Evolutionary conservation across 2,888 invertebrate genomes (phyloP), one percentile per base, ranked within the genome.

Genomic region (Hirudinaria manillensis): DNA sequence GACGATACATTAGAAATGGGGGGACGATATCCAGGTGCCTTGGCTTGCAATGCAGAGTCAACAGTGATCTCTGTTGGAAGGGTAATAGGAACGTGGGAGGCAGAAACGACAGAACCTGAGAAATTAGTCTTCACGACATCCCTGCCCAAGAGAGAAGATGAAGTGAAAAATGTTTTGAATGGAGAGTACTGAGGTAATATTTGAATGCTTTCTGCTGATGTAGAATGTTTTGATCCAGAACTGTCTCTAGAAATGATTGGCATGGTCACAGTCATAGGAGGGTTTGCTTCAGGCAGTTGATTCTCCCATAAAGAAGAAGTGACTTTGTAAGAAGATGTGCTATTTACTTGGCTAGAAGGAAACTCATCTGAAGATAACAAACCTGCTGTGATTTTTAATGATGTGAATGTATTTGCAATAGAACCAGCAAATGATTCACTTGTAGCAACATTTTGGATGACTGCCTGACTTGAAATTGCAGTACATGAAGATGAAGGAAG

Each of bases 81-180:
- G 65, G 77, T 79, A 67, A 76, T 79, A 70, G 79, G 21, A 29
- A 38, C 24, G 45, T 45, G 56, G 36, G 68, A 56, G 1, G 51
- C 24, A 34, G 90, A 90, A 7, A 90, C 89, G 16, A 87, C 87
- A 34, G 90, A 91, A 75, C 90, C 89, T 1, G 91, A 91, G 84
- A 91, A 91, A 83, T 91, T 91, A 86, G 89, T 89, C 75, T 82
- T 78, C 27, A 76, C 77, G 76, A 82, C 82, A 27, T 83, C 76
- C 55, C 70, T 79, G 78, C 82, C 82, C 36, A 81, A 78, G 34
- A 84, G 78, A 32, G 83, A 79, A 32, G 81, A 80, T n/a, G 81
- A 81, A 65, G 89, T 88, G 81, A 90, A 90, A 1, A 88, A 92
- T 83, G 92, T 92, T 83, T 92, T 92, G 86, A 95, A 94, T 79